Percentiles rank a stretch among this genome's conserved stretches.
These are phyloP conservation scores for Sceloporus tristichus DNA, from an alignment of 2,113 vertebrate species.

Conservation along the genomic window DNA sequence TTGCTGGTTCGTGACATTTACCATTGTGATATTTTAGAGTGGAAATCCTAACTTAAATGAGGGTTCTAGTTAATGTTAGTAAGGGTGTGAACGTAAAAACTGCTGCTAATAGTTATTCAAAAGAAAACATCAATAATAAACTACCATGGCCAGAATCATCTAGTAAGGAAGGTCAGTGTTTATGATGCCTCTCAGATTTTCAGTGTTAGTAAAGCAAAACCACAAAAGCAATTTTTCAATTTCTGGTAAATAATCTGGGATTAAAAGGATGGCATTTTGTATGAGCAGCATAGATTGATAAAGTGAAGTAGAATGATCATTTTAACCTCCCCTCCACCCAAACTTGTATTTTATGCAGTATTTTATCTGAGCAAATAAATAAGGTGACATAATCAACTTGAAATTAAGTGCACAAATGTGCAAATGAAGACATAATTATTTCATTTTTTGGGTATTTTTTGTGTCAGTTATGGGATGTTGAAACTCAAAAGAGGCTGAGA, in stretches of 20 bases:
- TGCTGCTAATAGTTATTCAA: too few species aligned
- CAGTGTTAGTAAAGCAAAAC: too few species aligned
- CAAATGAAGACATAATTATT: not conserved
- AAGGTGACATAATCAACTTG: not conserved
- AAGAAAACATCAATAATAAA: too few species aligned
- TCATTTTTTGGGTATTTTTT: constrained; percentile 43
- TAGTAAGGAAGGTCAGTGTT: too few species aligned
- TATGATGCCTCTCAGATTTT: too few species aligned
- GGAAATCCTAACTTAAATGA: too few species aligned
- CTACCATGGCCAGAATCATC: too few species aligned
- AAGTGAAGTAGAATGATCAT: not conserved
- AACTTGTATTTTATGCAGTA: not conserved
- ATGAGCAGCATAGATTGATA: not conserved
- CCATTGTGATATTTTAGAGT: too few species aligned
- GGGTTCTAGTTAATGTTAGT: too few species aligned
- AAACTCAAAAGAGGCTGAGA: constrained; percentile 75
- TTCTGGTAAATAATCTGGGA: not conserved
- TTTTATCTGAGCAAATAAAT: not conserved
- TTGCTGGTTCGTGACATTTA: too few species aligned
- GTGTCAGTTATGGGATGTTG: constrained; percentile 82
- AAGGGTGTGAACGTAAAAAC: too few species aligned
- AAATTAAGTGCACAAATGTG: constrained; percentile 10
- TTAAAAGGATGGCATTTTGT: not conserved
- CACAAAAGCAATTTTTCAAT: too few species aligned
- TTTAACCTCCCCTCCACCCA: not conserved